Percentiles rank a stretch among this genome's conserved stretches.
Conservation (phyloP, 2,888 invertebrate species). For the Rhamnusium bicolor region DNA sequence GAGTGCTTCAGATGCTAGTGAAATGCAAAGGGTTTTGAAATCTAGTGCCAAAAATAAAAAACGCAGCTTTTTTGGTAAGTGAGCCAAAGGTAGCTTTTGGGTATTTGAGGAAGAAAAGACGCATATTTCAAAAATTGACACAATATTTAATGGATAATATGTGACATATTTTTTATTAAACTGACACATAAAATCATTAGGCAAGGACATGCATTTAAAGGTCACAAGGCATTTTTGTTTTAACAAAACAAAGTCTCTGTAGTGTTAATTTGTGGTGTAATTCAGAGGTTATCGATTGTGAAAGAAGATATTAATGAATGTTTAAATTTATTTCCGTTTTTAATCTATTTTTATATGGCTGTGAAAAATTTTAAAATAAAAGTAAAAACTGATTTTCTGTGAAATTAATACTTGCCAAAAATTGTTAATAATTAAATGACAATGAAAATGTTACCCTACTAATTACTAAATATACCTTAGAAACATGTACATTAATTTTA, state of each 20-base stretch:
- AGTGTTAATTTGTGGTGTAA: no score
- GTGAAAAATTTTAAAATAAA: conserved; percentile 1
- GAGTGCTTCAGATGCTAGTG: conserved; percentile 82
- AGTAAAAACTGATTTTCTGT: background rate
- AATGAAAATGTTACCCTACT: conserved; percentile 7
- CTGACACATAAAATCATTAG: no score
- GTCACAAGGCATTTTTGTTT: background rate
- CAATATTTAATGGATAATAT: background rate
- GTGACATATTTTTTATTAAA: background rate
- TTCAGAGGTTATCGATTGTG: no score
- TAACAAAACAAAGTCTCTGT: no score
- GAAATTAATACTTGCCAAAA: background rate
- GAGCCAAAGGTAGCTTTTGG: conserved; percentile 47
- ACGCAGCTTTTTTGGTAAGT: conserved; percentile 63
- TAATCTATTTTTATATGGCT: conserved; percentile 11
- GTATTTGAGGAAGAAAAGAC: conserved; percentile 55
- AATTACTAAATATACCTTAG: background rate
- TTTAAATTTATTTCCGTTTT: background rate
- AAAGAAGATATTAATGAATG: no score
- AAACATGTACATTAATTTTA: conserved; percentile 4
- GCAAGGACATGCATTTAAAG: no score
- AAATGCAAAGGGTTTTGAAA: conserved; percentile 78
- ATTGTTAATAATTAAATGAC: background rate
- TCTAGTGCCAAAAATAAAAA: conserved; percentile 68
- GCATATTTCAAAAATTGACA: background rate